phyloP scores from a whole-genome alignment of 2,888 invertebrate species.

The Sphaerophoria taeniata region DNA sequence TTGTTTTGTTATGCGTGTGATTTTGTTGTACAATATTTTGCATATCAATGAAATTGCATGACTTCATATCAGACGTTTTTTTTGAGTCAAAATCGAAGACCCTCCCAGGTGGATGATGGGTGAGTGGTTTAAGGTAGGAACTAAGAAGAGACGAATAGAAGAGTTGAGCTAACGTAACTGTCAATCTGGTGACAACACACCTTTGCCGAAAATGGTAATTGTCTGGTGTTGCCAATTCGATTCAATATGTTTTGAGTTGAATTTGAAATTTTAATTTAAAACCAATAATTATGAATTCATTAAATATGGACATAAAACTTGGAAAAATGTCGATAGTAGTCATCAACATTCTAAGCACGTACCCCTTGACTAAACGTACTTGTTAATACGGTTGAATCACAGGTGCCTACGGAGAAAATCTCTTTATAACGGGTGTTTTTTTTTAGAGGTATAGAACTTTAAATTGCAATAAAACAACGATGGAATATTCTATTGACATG shows the following conservation, averaged over 20 bases:
- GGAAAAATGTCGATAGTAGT: background rate
- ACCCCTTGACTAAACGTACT: background rate
- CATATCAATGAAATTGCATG: slow-evolving; percentile 37
- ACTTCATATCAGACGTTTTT: slow-evolving; percentile 10
- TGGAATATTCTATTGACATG: no score
- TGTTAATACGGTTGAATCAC: background rate
- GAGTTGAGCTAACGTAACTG: slow-evolving; percentile 59
- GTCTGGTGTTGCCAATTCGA: slow-evolving; percentile 54
- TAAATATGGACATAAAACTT: no score
- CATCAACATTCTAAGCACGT: slow-evolving; percentile 5
- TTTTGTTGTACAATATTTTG: slow-evolving; percentile 21
- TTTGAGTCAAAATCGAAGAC: slow-evolving; percentile 8
- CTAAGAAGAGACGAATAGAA: slow-evolving; percentile 33
- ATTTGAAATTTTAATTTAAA: background rate
- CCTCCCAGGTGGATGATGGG: slow-evolving; percentile 12
- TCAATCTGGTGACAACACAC: slow-evolving; percentile 70
- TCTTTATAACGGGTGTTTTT: no score
- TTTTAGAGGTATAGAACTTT: no score
- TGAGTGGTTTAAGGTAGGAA: background rate
- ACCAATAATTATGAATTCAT: background rate
- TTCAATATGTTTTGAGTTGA: slow-evolving; percentile 7
- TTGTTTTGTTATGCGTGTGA: background rate
- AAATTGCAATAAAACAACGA: no score
- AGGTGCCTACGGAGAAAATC: no score
- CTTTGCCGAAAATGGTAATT: slow-evolving; percentile 53